Evolutionary conservation across 2,797 vertebrate species (phyloP), one percentile per base, ranked within the genome.

Genomic region (Eurystomus glaucurus): DNA sequence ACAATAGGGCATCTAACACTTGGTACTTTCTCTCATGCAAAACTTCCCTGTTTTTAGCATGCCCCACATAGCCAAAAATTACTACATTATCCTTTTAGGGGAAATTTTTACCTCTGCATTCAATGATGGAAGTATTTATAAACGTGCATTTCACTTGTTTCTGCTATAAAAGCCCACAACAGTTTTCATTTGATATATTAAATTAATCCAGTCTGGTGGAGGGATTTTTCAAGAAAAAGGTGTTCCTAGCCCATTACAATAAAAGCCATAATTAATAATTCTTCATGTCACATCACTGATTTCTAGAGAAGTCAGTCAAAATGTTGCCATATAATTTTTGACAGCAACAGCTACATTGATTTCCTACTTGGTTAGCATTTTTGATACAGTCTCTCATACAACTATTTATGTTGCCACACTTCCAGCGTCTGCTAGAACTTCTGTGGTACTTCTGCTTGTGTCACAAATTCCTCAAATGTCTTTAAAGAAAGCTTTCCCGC

Each of bases 221-320:
- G 22, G 21, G 3, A 29, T 43, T 65, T 83, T 80, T 85, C 37
- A 55, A 64, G 26, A 57, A 96, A 93, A 87, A 31, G 0, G 5
- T 71, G 31, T 28, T 93, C 86, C 7, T 60, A 71, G 66, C 60
- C 62, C 35, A 26, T 58, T 90, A 48, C 54, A 50, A 85, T 9
- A 31, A 23, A 83, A 88, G 33, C 31, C 76, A 52, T 60, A 95
- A 90, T 91, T 85, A 95, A 74, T 85, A 79, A 55, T 70, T 35
- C 92, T 21, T 37, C 45, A 71, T 69, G 45, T 37, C 48, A 91
- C 3, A 5, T n/a, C 43, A 41, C 12, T 91, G 43, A 57, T 90
- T 90, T 89, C 35, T 61, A 55, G 9, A 94, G 19, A 41, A 91
- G 57, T 57, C 82, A 90, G 52, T 60, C 41, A 97, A 94, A 96